Base-by-base conservation (phyloP, 1,140 invertebrate genomes). In the Dendrolimus punctatus region DNA sequence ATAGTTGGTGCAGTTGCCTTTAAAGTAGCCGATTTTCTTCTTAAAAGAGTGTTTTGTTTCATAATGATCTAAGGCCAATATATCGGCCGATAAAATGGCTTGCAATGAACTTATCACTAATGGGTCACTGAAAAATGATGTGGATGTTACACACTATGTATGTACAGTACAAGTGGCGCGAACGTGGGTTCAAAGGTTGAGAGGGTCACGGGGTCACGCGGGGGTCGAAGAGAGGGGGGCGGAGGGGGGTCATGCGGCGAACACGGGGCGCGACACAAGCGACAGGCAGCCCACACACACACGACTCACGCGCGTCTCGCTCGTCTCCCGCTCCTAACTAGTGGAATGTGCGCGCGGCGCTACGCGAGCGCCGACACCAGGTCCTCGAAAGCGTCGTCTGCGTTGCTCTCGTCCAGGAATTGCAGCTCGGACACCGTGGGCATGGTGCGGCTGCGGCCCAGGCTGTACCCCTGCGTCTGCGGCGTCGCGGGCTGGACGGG, bases 321-420 rank as follows among this genome's bases (percentile, higher is more conserved):
- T 75, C 69, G 71, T 66, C 68, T 70, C 71, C 71, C 64, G 62
- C 67, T 68, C 68, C 71, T 73, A 75, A 73, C 71, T 72, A 75
- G 72, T 82, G 81, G 81, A 85, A 81, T 85, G 79, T 81, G 54
- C 49, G 51, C 59, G 61, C 54, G 59, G 65, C 65, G 68, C 76
- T 82, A 84, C 66, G 79, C 76, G 64, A 85, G 80, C 77, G 87
- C 88, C 79, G 88, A 89, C 87, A 94, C 93, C 53, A 94, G 87
- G 79, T 92, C 91, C 67, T 94, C 93, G 79, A 94, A 94, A 45
- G 91, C 92, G 80, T 92, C 90, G 67, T 94, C 93, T 52, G 93
- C 91, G 72, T 94, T 93, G 67, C 85, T 90, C 69, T 91, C 91
- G 66, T 92, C 92, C 60, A 93, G 82, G 64, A 91, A 73, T 73